These are phyloP conservation scores for Heteropelma amictum DNA, from an alignment of 2,888 invertebrate species.

Conservation along the genomic window DNA sequence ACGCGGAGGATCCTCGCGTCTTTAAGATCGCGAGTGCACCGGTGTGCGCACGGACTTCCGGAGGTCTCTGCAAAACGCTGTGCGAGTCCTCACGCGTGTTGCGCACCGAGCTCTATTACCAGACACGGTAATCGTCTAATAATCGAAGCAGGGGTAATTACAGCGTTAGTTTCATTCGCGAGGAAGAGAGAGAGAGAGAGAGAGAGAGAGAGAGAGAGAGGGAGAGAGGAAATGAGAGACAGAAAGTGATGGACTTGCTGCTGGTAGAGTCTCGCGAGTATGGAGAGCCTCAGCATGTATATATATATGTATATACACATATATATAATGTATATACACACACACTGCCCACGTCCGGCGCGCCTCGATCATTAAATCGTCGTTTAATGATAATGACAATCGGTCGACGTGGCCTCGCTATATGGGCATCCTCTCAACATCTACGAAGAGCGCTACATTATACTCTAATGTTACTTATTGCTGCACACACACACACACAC, in stretches of 20 bases:
- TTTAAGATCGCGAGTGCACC: conserved; percentile 24
- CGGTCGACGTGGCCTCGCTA: conserved; percentile 56
- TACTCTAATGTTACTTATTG: conserved; percentile 46
- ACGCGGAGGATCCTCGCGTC: background rate
- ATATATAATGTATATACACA: too few relatives aligned
- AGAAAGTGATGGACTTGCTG: conserved; percentile 1
- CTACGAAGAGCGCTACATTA: conserved; percentile 51
- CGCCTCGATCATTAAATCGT: conserved; percentile 73
- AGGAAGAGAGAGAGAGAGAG: conserved; percentile 15
- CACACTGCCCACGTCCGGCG: conserved; percentile 73
- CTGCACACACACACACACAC: background rate
- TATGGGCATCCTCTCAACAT: conserved; percentile 55
- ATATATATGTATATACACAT: too few relatives aligned
- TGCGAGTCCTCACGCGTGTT: conserved; percentile 35
- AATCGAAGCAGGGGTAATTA: conserved; percentile 61
- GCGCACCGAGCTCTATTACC: conserved; percentile 55
- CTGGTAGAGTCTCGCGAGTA: too few relatives aligned
- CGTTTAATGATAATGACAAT: conserved; percentile 72
- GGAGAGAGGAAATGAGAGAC: conserved; percentile 19
- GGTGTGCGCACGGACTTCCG: background rate
- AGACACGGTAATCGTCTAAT: conserved; percentile 60
- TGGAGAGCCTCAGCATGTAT: too few relatives aligned
- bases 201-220: conserved; percentile 14
- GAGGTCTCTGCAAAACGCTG: background rate
- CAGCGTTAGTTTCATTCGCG: conserved; percentile 44